Conservation (phyloP, 2,797 vertebrate genomes). For the Rhynchonycteris naso region DNA sequence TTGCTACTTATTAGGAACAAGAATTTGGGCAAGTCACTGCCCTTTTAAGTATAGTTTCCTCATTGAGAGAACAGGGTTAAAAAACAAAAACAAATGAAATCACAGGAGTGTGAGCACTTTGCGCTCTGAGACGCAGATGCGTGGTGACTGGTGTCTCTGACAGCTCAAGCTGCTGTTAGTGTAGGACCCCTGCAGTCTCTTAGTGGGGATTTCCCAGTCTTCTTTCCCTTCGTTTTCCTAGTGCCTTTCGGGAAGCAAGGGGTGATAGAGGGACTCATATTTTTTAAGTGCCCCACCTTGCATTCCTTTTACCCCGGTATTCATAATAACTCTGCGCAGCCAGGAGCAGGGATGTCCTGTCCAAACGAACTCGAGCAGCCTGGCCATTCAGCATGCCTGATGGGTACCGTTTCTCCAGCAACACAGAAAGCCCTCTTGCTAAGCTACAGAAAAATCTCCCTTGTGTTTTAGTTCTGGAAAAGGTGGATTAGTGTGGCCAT, state of each 20-base stretch:
- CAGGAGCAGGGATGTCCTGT: neutral
- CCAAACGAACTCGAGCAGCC: neutral
- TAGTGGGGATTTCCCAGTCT: neutral
- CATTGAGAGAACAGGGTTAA: neutral
- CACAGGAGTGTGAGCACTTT: neutral
- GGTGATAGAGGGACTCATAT: neutral
- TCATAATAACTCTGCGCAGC: neutral
- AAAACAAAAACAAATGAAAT: neutral
- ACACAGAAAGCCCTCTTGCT: constrained; percentile 86
- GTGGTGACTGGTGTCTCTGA: neutral
- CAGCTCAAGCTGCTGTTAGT: neutral
- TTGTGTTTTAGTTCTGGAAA: constrained; percentile 94
- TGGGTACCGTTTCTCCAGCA: constrained; percentile 90
- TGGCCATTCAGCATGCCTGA: constrained; percentile 87
- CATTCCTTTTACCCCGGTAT: constrained; percentile 37
- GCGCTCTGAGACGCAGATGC: neutral
- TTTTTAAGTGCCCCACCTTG: constrained; percentile 48
- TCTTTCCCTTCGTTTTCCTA: neutral
- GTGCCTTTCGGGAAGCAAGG: neutral
- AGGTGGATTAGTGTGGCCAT: constrained; percentile 94
- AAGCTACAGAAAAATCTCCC: constrained; percentile 91
- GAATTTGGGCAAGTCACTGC: neutral
- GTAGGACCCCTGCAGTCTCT: neutral
- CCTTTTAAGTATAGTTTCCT: neutral
- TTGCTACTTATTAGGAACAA: neutral